phyloP scores from a whole-genome alignment of 2,888 invertebrate species.

The Carcina quercana region DNA sequence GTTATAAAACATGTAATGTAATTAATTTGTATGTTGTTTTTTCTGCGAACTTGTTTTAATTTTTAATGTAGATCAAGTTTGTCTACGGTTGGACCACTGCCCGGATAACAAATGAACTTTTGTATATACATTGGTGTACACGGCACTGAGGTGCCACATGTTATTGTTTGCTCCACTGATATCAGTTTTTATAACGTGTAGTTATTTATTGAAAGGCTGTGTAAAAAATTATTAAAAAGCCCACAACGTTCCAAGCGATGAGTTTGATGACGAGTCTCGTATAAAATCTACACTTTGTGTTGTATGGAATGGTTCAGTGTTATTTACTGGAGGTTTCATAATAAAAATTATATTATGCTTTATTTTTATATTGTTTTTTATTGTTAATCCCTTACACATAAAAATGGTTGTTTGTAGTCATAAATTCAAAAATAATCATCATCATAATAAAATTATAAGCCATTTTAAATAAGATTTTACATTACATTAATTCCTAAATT shows the following conservation, averaged over 20 bases:
- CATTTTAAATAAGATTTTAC: no score
- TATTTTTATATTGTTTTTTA: conserved; percentile 66
- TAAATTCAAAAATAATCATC: no score
- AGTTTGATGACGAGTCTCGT: conserved; percentile 54
- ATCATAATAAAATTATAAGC: no score
- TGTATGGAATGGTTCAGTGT: conserved; percentile 71
- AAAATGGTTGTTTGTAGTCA: no score
- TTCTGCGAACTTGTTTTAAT: no score
- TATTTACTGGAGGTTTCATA: conserved; percentile 72
- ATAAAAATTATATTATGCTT: conserved; percentile 74
- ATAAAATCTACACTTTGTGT: conserved; percentile 59
- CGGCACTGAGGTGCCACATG: conserved; percentile 43
- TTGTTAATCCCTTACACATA: no score
- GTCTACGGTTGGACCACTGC: conserved; percentile 45
- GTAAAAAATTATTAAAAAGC: conserved; percentile 60
- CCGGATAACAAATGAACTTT: conserved; percentile 38
- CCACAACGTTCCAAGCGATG: conserved; percentile 50
- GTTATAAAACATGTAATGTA: no score
- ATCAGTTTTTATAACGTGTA: conserved; percentile 70
- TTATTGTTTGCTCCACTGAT: conserved; percentile 64
- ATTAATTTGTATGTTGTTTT: no score
- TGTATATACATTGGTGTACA: conserved; percentile 65
- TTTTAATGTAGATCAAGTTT: no score
- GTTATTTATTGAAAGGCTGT: conserved; percentile 72
- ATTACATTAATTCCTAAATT: no score